Conservation (phyloP, 1,140 invertebrate species). For the Drosophila nikananu region DNA sequence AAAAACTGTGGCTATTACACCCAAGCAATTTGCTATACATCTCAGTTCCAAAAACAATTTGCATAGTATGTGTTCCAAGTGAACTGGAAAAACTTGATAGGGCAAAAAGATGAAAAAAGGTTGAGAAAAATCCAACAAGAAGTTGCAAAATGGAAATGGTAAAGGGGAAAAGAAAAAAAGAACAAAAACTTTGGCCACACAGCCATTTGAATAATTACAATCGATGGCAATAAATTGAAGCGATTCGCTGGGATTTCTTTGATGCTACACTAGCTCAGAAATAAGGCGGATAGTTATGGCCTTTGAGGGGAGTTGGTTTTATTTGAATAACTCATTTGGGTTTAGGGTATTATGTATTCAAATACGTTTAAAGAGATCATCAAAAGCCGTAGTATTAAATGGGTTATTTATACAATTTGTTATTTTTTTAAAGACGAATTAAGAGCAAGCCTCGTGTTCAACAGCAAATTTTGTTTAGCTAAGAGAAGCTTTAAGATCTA, state of each 20-base stretch:
- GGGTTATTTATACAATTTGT: no score
- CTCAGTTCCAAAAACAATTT: constrained; percentile 62
- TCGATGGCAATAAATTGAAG: constrained; percentile 58
- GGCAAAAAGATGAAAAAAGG: constrained; percentile 4
- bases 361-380: neutral
- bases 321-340: neutral
- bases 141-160: constrained; percentile 19
- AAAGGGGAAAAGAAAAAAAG: constrained; percentile 25
- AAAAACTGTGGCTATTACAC: constrained; percentile 23
- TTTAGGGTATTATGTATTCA: neutral
- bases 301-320: neutral
- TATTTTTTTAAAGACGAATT: neutral
- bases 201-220: constrained; percentile 70
- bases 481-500: no score
- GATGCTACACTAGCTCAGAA: neutral
- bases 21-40: constrained; percentile 38
- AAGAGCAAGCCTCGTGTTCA: neutral
- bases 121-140: constrained; percentile 14
- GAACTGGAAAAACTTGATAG: constrained; percentile 50
- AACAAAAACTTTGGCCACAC: constrained; percentile 49
- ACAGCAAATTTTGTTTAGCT: no score
- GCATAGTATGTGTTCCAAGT: constrained; percentile 46
- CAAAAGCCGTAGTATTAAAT: neutral
- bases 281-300: neutral
- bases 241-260: constrained; percentile 28